Percentiles rank a stretch among this genome's conserved stretches.
Conservation (phyloP, 2,113 vertebrate species). For the Anseranas semipalmata region DNA sequence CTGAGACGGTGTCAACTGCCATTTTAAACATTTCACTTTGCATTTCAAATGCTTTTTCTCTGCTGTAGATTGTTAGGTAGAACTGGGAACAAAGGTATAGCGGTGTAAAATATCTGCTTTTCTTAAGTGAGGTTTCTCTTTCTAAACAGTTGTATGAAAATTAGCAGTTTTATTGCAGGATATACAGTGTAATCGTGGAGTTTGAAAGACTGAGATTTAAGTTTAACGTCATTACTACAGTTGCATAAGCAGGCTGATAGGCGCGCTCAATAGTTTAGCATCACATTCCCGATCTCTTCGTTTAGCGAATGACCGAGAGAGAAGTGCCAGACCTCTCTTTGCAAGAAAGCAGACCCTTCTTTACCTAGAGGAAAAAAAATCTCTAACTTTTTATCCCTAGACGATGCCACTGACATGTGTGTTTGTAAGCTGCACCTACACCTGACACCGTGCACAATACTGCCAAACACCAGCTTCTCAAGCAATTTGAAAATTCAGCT, state of each 20-base stretch:
- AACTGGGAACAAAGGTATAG: neutral
- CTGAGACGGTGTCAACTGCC: neutral
- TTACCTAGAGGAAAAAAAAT: neutral
- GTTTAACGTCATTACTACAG: neutral
- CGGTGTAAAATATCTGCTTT: neutral
- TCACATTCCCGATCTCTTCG: neutral
- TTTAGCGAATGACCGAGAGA: neutral
- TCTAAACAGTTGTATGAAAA: neutral
- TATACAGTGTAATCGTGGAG: neutral
- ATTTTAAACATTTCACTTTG: neutral
- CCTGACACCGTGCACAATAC: neutral
- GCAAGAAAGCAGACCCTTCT: neutral
- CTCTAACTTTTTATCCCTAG: neutral
- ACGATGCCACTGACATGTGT: accelerated
- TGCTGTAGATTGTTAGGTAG: neutral
- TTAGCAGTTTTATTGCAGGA: neutral
- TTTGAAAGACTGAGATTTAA: neutral
- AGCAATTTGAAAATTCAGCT: neutral
- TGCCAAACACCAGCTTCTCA: neutral
- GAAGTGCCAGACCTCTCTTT: neutral
- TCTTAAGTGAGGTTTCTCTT: neutral
- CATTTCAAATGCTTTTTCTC: neutral
- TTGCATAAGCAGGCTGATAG: neutral
- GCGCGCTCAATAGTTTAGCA: neutral
- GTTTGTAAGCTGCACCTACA: neutral